Evolutionary conservation across 1,140 invertebrate genomes (phyloP), one percentile per base, ranked within the genome.

Genomic region (Nymphalis io): DNA sequence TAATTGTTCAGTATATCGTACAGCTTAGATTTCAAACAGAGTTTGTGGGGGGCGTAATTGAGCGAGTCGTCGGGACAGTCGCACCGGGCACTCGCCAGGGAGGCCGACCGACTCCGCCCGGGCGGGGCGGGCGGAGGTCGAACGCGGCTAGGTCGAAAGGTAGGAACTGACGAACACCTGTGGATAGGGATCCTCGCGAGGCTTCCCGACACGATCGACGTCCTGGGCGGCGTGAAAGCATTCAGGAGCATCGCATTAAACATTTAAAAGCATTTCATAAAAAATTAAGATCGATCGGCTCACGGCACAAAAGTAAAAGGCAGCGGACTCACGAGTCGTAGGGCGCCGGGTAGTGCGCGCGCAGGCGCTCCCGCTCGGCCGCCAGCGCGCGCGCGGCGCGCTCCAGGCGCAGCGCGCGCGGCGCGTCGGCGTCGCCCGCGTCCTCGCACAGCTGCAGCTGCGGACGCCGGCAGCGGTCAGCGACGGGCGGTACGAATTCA

Each of bases 351-450:
- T 93, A 92, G 68, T 93, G 96, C 93, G 95, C 94, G 80, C 96
- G 92, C 16, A 97, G 90, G 79, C 98, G 96, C 88, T 98, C 97
- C 81, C 96, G 95, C 92, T 96, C 98, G 63, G 97, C 96, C 46
- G 97, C 96, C 48, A 98, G 92, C 11, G 96, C 96, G 81, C 97
- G 95, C 70, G 96, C 96, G 27, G 97, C 96, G 68, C 96, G 92
- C 91, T 98, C 97, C 42, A 98, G 92, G 39, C 96, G 94, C 72
- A 98, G 92, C 21, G 97, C 97, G 61, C 97, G 94, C 97, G 94
- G 95, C 27, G 95, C 95, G 61, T 86, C 83, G 63, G 20, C 94
- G 93, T 66, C 82, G 1, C 71, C 76, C 60, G 58, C 73, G 8
- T 64, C 79, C 44, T 63, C 77, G 60, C 91, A 91, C 33, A 92